A percentile compares a stretch with the other conserved stretches of the same genome.
Evolutionary conservation across 2,797 vertebrate genomes (phyloP).

Genomic region (Cyclura pinguis): DNA sequence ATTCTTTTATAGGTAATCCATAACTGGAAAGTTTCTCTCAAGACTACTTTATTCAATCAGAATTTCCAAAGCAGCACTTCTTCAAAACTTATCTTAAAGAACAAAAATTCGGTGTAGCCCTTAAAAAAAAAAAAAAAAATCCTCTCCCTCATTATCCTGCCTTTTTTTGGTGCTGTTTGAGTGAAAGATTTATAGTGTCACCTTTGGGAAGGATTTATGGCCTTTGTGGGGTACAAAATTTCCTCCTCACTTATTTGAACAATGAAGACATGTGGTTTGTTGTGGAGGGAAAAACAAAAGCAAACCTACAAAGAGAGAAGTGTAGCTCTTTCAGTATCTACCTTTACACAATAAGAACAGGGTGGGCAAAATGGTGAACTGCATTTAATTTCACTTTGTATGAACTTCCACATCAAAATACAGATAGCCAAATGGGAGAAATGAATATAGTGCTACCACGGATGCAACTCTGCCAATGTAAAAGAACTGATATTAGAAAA

Average conservation of each 20-base stretch:
- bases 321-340: background rate
- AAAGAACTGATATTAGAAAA: background rate
- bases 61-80: slow-evolving; percentile 72
- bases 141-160: background rate
- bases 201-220: slow-evolving; percentile 48
- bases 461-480: background rate
- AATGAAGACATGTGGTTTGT: slow-evolving; percentile 29
- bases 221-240: slow-evolving; percentile 13
- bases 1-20: slow-evolving; percentile 85
- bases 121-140: background rate
- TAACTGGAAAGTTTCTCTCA: slow-evolving; percentile 80
- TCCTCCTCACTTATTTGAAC: slow-evolving; percentile 52
- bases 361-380: background rate
- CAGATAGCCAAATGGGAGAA: background rate
- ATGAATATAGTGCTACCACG: background rate
- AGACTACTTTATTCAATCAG: slow-evolving; percentile 73
- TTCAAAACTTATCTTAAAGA: slow-evolving; percentile 65
- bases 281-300: slow-evolving; percentile 22
- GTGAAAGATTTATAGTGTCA: slow-evolving; percentile 51
- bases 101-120: background rate
- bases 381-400: slow-evolving; percentile 1
- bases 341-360: background rate
- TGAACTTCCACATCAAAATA: background rate
- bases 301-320: background rate
- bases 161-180: slow-evolving; percentile 10